A percentile compares a stretch with the other conserved stretches of the same genome.
Conservation (phyloP, 2,113 vertebrate genomes). For the Camarhynchus parvulus region DNA sequence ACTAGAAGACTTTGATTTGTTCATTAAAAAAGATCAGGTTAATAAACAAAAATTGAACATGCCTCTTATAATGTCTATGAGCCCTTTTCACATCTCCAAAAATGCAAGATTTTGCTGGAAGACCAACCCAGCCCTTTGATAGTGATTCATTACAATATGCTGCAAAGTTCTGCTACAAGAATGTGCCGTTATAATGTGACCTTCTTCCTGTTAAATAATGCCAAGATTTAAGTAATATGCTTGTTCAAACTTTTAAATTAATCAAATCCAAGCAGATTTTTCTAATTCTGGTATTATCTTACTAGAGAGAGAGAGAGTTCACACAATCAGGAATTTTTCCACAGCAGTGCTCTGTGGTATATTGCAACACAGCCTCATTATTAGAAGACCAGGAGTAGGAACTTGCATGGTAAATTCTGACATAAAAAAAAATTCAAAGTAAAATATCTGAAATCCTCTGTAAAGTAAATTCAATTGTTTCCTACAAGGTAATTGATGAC, state of each 20-base stretch:
- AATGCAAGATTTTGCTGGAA: background rate
- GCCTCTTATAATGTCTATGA: background rate
- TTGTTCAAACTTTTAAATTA: slow-evolving; percentile 13
- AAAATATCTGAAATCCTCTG: background rate
- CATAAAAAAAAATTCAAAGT: background rate
- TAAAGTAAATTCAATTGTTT: background rate
- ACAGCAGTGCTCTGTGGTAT: background rate
- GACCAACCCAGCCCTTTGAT: slow-evolving; percentile 11
- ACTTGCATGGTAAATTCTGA: background rate
- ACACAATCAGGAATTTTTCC: background rate
- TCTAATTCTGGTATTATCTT: slow-evolving; percentile 5
- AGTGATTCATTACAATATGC: slow-evolving; percentile 6
- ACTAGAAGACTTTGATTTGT: background rate
- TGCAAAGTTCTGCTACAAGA: background rate
- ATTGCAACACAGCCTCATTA: background rate
- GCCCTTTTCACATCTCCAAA: background rate
- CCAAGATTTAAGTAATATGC: background rate
- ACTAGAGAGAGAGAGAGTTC: background rate
- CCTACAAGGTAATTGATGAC: background rate
- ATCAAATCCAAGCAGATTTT: slow-evolving; percentile 6
- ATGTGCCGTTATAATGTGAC: background rate
- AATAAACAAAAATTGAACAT: background rate
- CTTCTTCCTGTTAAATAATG: slow-evolving; percentile 26
- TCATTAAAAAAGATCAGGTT: background rate
- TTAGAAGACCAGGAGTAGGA: background rate